Evolutionary conservation across 2,797 vertebrate species (phyloP).

Genomic region (Microhierax caerulescens): DNA sequence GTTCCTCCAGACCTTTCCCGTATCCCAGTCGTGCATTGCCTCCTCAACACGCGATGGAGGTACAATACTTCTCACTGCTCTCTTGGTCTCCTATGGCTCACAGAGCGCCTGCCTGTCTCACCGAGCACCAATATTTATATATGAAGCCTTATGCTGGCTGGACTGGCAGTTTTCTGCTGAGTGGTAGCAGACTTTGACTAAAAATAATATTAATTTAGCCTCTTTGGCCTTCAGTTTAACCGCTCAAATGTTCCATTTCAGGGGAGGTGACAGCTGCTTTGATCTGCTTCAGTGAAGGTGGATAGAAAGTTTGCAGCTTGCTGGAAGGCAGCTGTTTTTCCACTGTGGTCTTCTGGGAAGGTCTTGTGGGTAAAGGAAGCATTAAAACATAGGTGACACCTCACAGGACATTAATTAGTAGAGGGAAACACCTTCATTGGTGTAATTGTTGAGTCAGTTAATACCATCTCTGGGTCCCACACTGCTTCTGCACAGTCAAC

Average conservation of each 20-base stretch:
- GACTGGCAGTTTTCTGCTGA: background rate
- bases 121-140: background rate
- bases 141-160: background rate
- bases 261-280: background rate
- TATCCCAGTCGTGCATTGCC: accelerated
- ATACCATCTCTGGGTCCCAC: background rate
- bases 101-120: background rate
- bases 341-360: background rate
- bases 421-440: background rate
- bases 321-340: conserved; percentile 35
- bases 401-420: background rate
- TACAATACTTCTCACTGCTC: background rate
- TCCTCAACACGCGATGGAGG: background rate
- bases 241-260: background rate
- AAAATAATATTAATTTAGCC: background rate
- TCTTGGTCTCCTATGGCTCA: background rate
- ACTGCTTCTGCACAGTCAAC: background rate
- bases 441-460: background rate
- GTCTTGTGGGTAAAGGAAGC: background rate
- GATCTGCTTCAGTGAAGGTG: background rate
- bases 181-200: background rate
- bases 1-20: background rate
- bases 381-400: background rate
- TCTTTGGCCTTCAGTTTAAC: background rate
- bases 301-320: background rate